A percentile compares a stretch with the other conserved stretches of the same genome.
Evolutionary conservation across 2,113 vertebrate species (phyloP).

Genomic region (Podarcis cretensis): DNA sequence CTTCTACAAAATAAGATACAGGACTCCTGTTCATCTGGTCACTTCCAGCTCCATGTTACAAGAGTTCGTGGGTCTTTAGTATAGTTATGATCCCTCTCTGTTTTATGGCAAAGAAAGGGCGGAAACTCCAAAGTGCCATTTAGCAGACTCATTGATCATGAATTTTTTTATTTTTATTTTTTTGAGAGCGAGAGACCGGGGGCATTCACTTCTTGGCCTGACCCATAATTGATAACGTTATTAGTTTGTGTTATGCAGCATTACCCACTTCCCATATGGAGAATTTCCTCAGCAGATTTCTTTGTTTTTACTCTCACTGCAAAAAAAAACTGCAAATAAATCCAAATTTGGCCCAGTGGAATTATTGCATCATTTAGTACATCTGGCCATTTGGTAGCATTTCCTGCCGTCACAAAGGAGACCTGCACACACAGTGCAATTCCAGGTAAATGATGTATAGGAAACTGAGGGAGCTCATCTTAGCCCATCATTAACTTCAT

Average conservation of each 20-base stretch:
- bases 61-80: constrained; percentile 33
- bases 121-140: constrained; percentile 40
- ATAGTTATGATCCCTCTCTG: constrained; percentile 26
- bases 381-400: constrained; percentile 48
- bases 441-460: constrained; percentile 74
- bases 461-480: constrained; percentile 64
- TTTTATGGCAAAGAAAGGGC: background rate
- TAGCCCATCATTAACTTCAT: constrained; percentile 79
- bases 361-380: constrained; percentile 69
- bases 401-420: constrained; percentile 52
- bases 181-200: constrained; percentile 3
- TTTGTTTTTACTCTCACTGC: constrained; percentile 35
- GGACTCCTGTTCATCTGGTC: no score
- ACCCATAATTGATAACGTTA: constrained; percentile 20
- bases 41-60: background rate
- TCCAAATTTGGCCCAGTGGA: constrained; percentile 59
- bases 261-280: constrained; percentile 48
- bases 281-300: constrained; percentile 43
- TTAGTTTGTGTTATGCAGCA: constrained; percentile 12
- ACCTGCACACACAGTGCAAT: constrained; percentile 50
- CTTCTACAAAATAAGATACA: background rate
- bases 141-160: background rate
- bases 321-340: constrained; percentile 63
- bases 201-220: background rate
- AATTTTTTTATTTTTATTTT: no score